Evolutionary conservation across 2,797 vertebrate genomes (phyloP).

Genomic region (Clarias fuscus): DNA sequence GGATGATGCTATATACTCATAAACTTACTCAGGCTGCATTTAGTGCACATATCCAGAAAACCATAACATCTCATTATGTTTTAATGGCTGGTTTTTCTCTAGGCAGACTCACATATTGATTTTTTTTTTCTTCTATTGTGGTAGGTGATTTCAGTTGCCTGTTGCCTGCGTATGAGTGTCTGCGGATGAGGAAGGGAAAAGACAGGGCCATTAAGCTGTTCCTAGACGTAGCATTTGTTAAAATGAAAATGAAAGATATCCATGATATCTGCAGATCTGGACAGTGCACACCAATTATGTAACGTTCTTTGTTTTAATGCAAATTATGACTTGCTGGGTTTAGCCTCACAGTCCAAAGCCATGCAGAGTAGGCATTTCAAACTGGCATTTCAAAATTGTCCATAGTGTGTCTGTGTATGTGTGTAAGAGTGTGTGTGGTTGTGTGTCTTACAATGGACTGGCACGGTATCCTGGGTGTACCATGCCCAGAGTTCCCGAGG

Average conservation of each 20-base stretch:
- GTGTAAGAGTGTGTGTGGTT: too few relatives aligned
- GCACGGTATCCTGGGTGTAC: too few relatives aligned
- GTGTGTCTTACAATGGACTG: too few relatives aligned
- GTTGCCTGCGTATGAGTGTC: constrained; percentile 27
- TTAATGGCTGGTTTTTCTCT: constrained; percentile 63
- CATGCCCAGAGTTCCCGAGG: too few relatives aligned
- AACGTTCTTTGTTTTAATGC: not conserved
- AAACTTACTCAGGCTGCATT: constrained; percentile 39
- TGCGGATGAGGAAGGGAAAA: constrained; percentile 8
- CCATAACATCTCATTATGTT: constrained; percentile 67
- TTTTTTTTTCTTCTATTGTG: constrained; percentile 44
- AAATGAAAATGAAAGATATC: not conserved
- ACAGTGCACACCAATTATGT: too few relatives aligned
- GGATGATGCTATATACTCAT: constrained; percentile 12
- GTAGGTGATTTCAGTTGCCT: constrained; percentile 22
- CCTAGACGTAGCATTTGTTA: not conserved
- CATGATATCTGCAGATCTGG: not conserved
- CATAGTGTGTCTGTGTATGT: too few relatives aligned
- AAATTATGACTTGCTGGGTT: not conserved
- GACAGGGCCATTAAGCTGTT: constrained; percentile 3
- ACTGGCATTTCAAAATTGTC: too few relatives aligned
- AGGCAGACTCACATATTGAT: constrained; percentile 67
- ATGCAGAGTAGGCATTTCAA: too few relatives aligned
- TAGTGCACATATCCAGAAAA: constrained; percentile 35
- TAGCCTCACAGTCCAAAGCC: too few relatives aligned